Conservation (phyloP, 2,113 vertebrate species). For the Leptobrachium ailaonicum region DNA sequence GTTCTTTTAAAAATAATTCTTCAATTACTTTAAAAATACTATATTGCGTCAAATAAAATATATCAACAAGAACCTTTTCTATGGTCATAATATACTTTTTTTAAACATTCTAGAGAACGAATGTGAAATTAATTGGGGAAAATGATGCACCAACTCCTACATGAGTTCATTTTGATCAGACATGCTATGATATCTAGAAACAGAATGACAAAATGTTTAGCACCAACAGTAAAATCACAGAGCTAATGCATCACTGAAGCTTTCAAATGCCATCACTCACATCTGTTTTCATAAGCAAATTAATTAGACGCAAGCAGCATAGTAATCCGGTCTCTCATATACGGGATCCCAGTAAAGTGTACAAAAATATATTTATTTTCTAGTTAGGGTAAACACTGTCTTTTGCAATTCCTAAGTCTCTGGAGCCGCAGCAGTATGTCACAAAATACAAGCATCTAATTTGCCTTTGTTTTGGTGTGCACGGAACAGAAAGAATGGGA, state of each 20-base stretch:
- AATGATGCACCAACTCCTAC: slow-evolving; percentile 7
- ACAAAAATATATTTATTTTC: too few species aligned
- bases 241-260: background rate
- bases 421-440: background rate
- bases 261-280: slow-evolving; percentile 24
- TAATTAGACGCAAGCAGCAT: slow-evolving; percentile 34
- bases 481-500: background rate
- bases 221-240: background rate
- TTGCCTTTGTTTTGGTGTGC: background rate
- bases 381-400: too few species aligned
- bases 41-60: too few species aligned
- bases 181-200: slow-evolving; percentile 2
- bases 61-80: too few species aligned
- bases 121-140: slow-evolving; percentile 23
- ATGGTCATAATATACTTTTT: slow-evolving; percentile 11
- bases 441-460: background rate
- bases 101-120: slow-evolving; percentile 14
- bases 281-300: slow-evolving; percentile 18
- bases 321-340: background rate
- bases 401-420: too few species aligned
- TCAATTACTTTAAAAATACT: too few species aligned
- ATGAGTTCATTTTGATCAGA: slow-evolving; percentile 10
- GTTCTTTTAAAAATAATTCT: too few species aligned
- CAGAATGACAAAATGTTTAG: background rate
- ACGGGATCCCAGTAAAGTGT: too few species aligned